Evolutionary conservation across 1,140 invertebrate genomes (phyloP).

Genomic region (Neuroterus valhalla): DNA sequence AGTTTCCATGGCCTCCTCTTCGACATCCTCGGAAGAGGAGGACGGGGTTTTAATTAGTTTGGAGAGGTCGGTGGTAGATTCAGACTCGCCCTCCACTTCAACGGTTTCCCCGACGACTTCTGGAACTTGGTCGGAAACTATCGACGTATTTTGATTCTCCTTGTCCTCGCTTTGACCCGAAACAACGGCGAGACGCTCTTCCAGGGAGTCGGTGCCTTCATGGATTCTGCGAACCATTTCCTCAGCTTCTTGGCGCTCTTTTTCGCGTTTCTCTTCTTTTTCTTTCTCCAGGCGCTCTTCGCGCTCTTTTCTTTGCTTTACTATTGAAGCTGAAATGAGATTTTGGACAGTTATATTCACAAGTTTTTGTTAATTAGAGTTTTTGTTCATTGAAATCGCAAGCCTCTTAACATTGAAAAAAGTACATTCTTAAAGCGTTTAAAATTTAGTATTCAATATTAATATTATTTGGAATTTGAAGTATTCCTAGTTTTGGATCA

Average conservation of each 20-base stretch:
- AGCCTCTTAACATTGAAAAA: no score
- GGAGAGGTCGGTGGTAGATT: conserved; percentile 34
- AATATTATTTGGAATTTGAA: no score
- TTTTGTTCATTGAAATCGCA: no score
- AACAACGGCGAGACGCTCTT: conserved; percentile 50
- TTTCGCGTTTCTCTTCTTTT: conserved; percentile 76
- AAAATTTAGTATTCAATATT: no score
- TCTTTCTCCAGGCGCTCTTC: conserved; percentile 73
- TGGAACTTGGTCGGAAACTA: conserved; percentile 45
- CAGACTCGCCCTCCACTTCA: conserved; percentile 66
- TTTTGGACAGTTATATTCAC: neutral
- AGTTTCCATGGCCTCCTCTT: conserved; percentile 64
- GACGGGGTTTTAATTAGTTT: conserved; percentile 42
- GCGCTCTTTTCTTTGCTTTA: conserved; percentile 77
- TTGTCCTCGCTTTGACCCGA: conserved; percentile 55
- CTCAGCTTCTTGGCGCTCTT: conserved; percentile 75
- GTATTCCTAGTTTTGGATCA: no score
- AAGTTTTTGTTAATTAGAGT: no score
- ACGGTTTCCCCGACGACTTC: conserved; percentile 68
- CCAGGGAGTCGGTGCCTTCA: conserved; percentile 66
- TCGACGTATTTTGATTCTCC: conserved; percentile 30
- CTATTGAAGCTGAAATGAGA: conserved; percentile 70
- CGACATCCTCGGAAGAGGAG: conserved; percentile 63
- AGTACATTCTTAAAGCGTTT: no score
- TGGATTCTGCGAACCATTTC: conserved; percentile 76